Evolutionary conservation across 2,888 invertebrate species (phyloP).

Genomic region (Marronus borbonicus): DNA sequence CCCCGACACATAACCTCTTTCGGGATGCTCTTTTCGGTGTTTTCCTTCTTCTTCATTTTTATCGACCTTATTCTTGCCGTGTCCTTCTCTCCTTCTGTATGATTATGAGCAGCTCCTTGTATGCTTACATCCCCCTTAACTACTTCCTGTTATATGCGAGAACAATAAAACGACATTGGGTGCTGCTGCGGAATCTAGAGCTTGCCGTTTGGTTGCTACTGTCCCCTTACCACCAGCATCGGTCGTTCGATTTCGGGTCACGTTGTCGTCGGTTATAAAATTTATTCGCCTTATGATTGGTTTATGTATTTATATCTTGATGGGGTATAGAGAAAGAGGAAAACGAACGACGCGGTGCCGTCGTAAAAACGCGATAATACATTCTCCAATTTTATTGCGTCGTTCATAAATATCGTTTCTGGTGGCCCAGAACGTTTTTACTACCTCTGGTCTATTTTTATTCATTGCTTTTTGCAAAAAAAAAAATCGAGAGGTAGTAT

Average conservation of each 20-base stretch:
- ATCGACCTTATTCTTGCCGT: neutral
- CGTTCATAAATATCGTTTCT: slow-evolving; percentile 33
- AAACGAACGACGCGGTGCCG: neutral
- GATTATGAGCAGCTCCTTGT: neutral
- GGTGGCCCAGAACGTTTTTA: neutral
- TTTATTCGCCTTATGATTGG: slow-evolving; percentile 47
- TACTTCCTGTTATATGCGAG: neutral
- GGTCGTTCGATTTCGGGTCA: slow-evolving; percentile 41
- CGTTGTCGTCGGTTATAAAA: slow-evolving; percentile 42
- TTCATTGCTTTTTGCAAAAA: neutral
- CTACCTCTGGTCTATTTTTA: neutral
- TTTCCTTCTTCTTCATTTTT: neutral
- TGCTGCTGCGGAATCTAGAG: neutral
- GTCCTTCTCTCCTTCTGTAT: neutral
- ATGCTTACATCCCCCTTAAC: neutral
- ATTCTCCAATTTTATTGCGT: slow-evolving; percentile 42
- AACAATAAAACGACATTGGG: slow-evolving; percentile 23
- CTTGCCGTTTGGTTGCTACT: neutral
- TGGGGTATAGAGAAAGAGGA: neutral
- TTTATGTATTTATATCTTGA: slow-evolving; percentile 44
- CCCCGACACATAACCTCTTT: neutral
- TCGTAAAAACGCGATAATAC: slow-evolving; percentile 40
- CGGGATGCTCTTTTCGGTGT: neutral
- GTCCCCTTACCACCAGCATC: neutral
- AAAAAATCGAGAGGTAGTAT: neutral